Evolutionary conservation across 2,797 vertebrate species (phyloP), one percentile per base, ranked within the genome.

Genomic region (Zalophus californianus): DNA sequence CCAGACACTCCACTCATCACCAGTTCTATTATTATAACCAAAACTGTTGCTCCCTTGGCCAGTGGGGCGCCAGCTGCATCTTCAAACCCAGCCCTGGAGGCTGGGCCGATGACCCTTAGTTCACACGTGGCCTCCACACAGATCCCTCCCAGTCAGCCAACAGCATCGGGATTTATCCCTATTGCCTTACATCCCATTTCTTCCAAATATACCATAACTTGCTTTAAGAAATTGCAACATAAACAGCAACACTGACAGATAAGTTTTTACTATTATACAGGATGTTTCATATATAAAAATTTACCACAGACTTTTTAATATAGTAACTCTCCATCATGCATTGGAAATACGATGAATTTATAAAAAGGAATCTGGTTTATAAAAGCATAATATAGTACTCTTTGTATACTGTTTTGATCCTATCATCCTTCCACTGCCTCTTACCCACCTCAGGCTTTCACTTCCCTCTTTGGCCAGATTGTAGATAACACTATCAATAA

Each of bases 161-260:
- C 2, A 23, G 18, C 27, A 77, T 56, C 66, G 60, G 44, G 29
- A 66, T 58, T 35, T 78, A 86, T 58, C 58, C 64, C 41, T 14
- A 91, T 80, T 56, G 9, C 23, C 18, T 75, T 48, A 77, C 8
- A 58, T 38, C 60, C 73, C 29, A 29, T 58, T 88, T 64, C 79
- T 78, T 86, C 72, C 38, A 62, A 32, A 44, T 38, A 78, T 0
- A 48, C 35, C 3, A 8, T 52, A 23, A 90, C 7, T 35, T 83
- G n/a, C 38, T 83, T 91, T 92, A 60, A 68, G 80, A 96, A 94
- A 96, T 64, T 52, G 3, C 60, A 90, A 83, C 27, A 86, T 15
- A 82, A 88, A 54, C 15, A 97, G 66, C 44, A 70, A 64, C 23
- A 77, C 23, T 3, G 68, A 77, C 13, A 86, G 29, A 73, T 41